Evolutionary conservation across 1,140 invertebrate genomes (phyloP), one percentile per base, ranked within the genome.

Genomic region (Tetramorium parvispinum): DNA sequence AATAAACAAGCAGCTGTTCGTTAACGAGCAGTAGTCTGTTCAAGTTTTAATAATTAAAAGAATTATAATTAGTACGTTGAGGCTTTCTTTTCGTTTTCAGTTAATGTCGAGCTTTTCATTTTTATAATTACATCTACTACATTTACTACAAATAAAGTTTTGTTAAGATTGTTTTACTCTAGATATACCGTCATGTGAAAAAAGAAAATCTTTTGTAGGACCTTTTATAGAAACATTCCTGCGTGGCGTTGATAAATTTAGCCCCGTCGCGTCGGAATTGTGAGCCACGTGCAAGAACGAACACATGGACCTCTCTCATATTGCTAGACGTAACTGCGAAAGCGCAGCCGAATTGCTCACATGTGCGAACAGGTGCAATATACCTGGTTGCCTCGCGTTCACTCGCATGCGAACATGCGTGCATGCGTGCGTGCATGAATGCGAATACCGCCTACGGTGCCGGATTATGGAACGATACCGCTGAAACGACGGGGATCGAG

Each of bases 401-500:
- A 46, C 49, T 37, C 59, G 16, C 40, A 18, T 61, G 21, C 57
- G 55, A 27, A 49, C 70, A 18, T 43, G 87, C 77, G 59, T 77
- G 71, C 86, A 55, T 88, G 85, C 27, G 13, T 61, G 83, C 79
- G 57, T 86, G 79, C 73, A 43, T 87, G 82, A 40, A 57, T 79
- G 61, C 85, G 76, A 70, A 24, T 90, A 91, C 87, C 90, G 89
- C 90, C 90, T 91, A 91, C 89, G 90, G 89, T 91, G 90, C 87
- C 63, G 78, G 79, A 86, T 91, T 81, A 85, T 88, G 89, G 76
- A 90, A 90, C 89, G 88, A 90, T 91, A 90, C 83, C 82, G 77
- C 76, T 90, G 76, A 88, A 88, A 90, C 88, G 88, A 78, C 71
- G 79, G 83, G 88, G 89, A 90, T 90, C 89, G 89, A 88, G 86